Base-by-base conservation (phyloP, 1,140 invertebrate genomes). In the Drosophila quadrilineata region DNA sequence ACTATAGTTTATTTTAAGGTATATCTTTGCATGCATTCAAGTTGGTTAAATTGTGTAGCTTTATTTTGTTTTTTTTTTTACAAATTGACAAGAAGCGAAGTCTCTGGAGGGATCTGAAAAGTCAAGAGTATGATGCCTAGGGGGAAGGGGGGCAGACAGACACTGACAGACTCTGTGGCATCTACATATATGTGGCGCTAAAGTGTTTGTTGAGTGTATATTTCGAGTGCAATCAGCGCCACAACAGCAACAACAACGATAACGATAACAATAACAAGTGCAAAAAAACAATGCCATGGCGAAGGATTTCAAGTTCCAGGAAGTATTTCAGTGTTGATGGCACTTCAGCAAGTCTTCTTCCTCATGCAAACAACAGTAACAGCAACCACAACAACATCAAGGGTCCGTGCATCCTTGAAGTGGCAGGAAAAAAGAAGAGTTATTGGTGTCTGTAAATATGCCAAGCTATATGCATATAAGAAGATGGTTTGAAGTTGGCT, bases 171-270 rank as follows among this genome's bases (percentile, higher is more conserved):
- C 45, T 38, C 46, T 50, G 48, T 49, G 48, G 26, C 58, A 63
- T 41, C 16, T 68, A 43, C 49, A 68, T 52, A 62, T 58, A 67
- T 63, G 54, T 58, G 50, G 45, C 36, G 40, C 36, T 62, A 54
- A 65, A 82, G 72, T 82, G 76, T 71, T 68, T 60, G 50, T 50
- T 57, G 75, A 70, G 76, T 69, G 72, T 75, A 54, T 82, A 58
- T 69, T 64, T 72, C 68, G 72, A 82, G 76, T 76, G 76, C 76
- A 62, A 82, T 82, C 76, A 75, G 57, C 64, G 45, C 75, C 70
- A 60, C 50, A 58, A 65, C 49, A 67, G 80, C 59, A 71, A 48
- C 38, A 24, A 31, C 31, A 38, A 19, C 29, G 48, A 35, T 22
- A 38, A 29, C n/a, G 8, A 31, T 21, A 54, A 17, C 22, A 31